Evolutionary conservation across 2,113 vertebrate genomes (phyloP), one percentile per base, ranked within the genome.

Genomic region (Brachyhypopomus gauderio): DNA sequence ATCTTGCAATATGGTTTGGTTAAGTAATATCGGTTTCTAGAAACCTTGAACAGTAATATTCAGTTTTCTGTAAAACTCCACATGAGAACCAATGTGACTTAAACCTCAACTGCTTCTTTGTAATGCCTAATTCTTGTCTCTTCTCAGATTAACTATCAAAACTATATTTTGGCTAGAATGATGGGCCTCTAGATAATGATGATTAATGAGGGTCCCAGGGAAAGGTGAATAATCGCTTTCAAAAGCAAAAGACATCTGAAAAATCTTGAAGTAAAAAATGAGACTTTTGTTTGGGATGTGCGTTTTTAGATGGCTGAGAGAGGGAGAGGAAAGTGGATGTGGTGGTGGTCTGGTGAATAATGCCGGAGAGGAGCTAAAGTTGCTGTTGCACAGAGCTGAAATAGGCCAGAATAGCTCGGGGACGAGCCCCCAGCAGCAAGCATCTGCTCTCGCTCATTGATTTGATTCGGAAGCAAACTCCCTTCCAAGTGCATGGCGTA

Each of bases 391-490:
- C 52, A 36, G 48, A 64, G 64, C 72, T 75, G 41, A 77, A 59
- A n/a, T 41, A 58, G 63, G 30, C 62, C 22, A 69, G 76, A 75
- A 82, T 3, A 8, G 67, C 82, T 82, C 6, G 17, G 71, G 67
- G 86, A 78, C 72, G 79, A 72, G 75, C 75, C 83, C 76, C 83
- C 67, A 79, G 77, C 59, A 75, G 75, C 72, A 34, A 87, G 64
- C 55, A 72, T 27, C 76, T 60, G 48, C 73, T 38, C 48, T 86
- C 72, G 36, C 73, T 67, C 78, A 80, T 72, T 75, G 78, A 86
- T 86, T 86, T 77, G 75, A 83, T 76, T 74, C 75, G 38, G 78
- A 60, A 77, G 78, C 48, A 41, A 72, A 69, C 41, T 67, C n/a
- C 19, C 38, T 70, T 82, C 80, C 60, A 85, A 34, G 48, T 25